Evolutionary conservation across 1,140 invertebrate genomes (phyloP), one percentile per base, ranked within the genome.

Genomic region (Oncopodura yosiiana): DNA sequence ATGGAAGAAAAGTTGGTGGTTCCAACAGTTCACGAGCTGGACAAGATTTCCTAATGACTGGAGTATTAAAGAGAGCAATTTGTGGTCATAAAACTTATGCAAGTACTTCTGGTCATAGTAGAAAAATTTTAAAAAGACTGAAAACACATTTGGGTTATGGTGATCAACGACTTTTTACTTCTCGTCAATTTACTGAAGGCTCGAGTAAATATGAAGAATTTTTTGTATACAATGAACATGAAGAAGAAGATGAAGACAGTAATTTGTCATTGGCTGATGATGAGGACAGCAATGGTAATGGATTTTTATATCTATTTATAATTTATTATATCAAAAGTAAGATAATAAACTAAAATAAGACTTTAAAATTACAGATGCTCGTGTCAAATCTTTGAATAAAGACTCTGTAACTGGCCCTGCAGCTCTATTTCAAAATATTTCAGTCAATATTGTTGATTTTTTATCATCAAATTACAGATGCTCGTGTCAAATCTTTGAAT

Each of bases 191-290:
- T 43, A 60, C 44, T 14, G 61, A 63, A 46, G 57, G 61, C 66
- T 82, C 84, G 1, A 86, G 89, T 54, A 89, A 88, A 62, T 85
- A 84, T 0, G 87, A 90, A 68, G 86, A 89, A 70, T 90, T 90
- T 70, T 83, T 89, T 3, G 84, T 82, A 57, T 89, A 90, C 66
- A 85, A 87, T 44, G 84, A 87, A 56, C 85, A 83, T 56, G 86
- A 88, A 50, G 86, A 85, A 54, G 86, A 88, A 58, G 82, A 86
- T 56, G 84, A 86, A 52, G 49, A 11, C 12, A 26, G 12, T 11
- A 26, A 29, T 6, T 6, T 11, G 6, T 6, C 5, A 45, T 6
- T 19, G 4, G 43, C 12, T 12, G 39, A 50, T 23, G 46, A 37
- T 36, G 52, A 37, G 4, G 8, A 21, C 4, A 21, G 27, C 14